Evolutionary conservation across 2,888 invertebrate genomes (phyloP).

Genomic region (Pyrocoelia pectoralis): DNA sequence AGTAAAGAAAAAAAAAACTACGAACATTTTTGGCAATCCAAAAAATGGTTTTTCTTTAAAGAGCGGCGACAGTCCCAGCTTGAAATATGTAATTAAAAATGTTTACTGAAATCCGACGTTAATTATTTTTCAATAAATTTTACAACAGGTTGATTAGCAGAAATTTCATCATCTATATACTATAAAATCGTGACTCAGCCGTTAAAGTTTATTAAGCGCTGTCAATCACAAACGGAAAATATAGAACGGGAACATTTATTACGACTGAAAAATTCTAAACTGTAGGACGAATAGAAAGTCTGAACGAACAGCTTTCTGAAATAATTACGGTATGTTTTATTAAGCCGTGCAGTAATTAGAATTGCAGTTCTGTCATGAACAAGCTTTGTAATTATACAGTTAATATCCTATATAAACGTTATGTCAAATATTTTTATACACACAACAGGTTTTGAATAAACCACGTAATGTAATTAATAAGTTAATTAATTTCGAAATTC

Average conservation of each 20-base stretch:
- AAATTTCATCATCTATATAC: constrained; percentile 43
- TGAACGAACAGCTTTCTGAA: constrained; percentile 17
- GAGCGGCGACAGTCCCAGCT: too few species aligned
- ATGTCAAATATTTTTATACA: constrained; percentile 21
- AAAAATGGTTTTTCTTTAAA: too few species aligned
- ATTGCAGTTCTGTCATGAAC: constrained; percentile 42
- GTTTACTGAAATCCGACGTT: constrained; percentile 33
- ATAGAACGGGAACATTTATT: constrained; percentile 42
- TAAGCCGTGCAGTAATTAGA: constrained; percentile 44
- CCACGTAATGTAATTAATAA: constrained; percentile 17
- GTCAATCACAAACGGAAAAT: constrained; percentile 40
- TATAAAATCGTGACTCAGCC: constrained; percentile 44
- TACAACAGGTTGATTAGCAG: constrained; percentile 43
- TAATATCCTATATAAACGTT: constrained; percentile 27
- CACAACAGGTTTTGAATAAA: constrained; percentile 7
- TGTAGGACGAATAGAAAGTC: constrained; percentile 25
- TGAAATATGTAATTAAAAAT: background rate
- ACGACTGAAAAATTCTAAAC: constrained; percentile 26
- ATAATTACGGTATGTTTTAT: constrained; percentile 31
- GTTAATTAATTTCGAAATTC: constrained; percentile 17
- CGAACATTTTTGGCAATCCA: too few species aligned
- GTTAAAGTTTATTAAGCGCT: constrained; percentile 42
- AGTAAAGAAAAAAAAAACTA: too few species aligned
- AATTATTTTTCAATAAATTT: constrained; percentile 47
- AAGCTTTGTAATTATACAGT: constrained; percentile 36